These are phyloP conservation scores for Streblospio benedicti DNA, from an alignment of 1,140 invertebrate species.

Conservation along the genomic window DNA sequence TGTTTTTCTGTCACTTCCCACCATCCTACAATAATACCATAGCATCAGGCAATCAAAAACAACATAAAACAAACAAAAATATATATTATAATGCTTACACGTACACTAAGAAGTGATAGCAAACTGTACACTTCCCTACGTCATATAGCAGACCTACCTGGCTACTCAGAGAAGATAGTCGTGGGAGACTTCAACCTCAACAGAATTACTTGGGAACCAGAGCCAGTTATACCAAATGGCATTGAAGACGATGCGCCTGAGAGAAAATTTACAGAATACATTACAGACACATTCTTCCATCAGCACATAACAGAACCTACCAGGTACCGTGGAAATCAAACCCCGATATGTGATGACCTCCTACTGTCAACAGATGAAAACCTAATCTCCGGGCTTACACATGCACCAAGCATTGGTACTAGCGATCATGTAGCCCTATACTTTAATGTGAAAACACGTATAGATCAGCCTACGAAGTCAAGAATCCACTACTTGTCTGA, in stretches of 20 bases:
- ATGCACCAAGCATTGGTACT: neutral
- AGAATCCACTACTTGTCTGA: no score
- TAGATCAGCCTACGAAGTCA: no score
- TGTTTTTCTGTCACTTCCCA: no score
- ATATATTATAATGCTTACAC: no score
- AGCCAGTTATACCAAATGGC: neutral
- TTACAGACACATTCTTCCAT: neutral
- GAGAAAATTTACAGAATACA: neutral
- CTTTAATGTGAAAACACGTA: no score
- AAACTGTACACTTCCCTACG: neutral
- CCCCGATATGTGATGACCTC: neutral
- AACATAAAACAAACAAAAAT: no score
- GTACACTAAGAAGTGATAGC: no score
- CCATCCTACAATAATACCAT: no score
- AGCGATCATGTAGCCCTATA: neutral
- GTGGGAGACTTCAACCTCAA: conserved; percentile 4
- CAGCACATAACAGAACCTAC: neutral
- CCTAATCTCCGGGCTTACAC: neutral
- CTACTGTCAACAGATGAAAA: neutral
- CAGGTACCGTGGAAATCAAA: neutral
- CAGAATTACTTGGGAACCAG: neutral
- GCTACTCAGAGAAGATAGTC: neutral
- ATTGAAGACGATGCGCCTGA: neutral
- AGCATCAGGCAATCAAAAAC: no score
- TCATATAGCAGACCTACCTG: neutral